Percentiles rank a stretch among this genome's conserved stretches.
These are phyloP conservation scores for Epinephelus awoara DNA, from an alignment of 2,797 vertebrate genomes.

Conservation along the genomic window DNA sequence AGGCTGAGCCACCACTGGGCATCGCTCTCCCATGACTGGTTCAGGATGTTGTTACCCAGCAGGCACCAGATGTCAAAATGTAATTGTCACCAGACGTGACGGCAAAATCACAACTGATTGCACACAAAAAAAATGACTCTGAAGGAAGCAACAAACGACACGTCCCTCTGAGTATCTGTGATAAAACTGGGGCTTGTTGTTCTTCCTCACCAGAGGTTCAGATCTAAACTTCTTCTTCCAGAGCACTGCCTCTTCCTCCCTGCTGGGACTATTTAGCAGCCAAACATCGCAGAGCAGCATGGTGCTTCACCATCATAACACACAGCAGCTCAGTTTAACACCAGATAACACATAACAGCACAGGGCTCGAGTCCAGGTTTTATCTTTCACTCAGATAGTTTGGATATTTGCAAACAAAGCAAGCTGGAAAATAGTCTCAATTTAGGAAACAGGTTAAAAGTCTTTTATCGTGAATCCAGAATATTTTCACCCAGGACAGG, in stretches of 20 bases:
- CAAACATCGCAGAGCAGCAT: conserved; percentile 4
- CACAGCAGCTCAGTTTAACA: neutral
- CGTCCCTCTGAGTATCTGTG: neutral
- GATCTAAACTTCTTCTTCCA: neutral
- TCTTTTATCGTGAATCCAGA: neutral
- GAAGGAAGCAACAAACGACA: neutral
- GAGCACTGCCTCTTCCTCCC: neutral
- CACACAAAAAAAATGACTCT: neutral
- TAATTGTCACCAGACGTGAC: neutral
- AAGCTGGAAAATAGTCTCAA: neutral
- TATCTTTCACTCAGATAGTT: neutral
- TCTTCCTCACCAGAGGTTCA: neutral
- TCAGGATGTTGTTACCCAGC: neutral
- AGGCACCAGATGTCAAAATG: neutral
- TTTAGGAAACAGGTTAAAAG: neutral
- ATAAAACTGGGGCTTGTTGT: neutral
- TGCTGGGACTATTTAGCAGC: conserved; percentile 2
- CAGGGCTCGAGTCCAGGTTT: neutral
- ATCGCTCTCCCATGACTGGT: neutral
- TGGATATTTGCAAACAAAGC: neutral
- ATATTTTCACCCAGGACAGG: neutral
- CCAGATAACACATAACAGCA: neutral
- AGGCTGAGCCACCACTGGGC: neutral
- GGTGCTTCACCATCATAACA: neutral
- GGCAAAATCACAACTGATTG: neutral